Conservation (phyloP, 30 jellyfish, hydroid and myxozoan species). For the Pseudorhiza aurosa region DNA sequence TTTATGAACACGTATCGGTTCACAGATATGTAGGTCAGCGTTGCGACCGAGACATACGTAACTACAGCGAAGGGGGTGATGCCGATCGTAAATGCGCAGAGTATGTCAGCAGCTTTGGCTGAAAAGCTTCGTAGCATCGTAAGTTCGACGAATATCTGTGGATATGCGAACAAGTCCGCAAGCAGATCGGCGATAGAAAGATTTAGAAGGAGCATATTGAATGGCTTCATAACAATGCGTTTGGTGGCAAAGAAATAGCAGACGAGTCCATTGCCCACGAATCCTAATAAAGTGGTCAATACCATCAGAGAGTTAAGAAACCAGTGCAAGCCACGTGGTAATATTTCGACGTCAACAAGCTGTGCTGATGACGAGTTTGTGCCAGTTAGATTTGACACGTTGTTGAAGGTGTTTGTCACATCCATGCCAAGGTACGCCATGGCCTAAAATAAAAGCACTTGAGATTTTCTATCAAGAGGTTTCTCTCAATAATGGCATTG, state of each 20-base stretch:
- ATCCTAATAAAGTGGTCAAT: conserved; percentile 21
- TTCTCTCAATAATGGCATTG: no score
- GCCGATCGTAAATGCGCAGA: conserved; percentile 80
- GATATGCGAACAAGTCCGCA: conserved; percentile 61
- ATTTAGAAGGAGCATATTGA: conserved; percentile 48
- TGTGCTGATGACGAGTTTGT: neutral
- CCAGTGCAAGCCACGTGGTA: conserved; percentile 60
- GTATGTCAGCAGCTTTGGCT: conserved; percentile 8
- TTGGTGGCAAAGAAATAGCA: conserved; percentile 43
- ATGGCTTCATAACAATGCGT: conserved; percentile 13
- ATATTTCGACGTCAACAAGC: conserved; percentile 28
- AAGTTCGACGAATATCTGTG: conserved; percentile 46
- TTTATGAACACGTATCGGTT: conserved; percentile 32
- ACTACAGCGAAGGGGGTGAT: conserved; percentile 73
- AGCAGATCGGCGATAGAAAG: conserved; percentile 52
- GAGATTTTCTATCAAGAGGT: no score
- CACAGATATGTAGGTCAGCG: conserved; percentile 43
- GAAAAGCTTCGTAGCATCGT: conserved; percentile 30
- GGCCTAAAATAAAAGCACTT: no score
- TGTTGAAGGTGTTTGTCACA: neutral
- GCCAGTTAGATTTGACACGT: neutral
- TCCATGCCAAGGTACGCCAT: neutral
- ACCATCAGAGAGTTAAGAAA: conserved; percentile 56
- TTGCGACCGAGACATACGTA: conserved; percentile 51
- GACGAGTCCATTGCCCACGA: conserved; percentile 42